phyloP scores from a whole-genome alignment of 2,888 invertebrate genomes.

The Polydrusus pterygomalis region DNA sequence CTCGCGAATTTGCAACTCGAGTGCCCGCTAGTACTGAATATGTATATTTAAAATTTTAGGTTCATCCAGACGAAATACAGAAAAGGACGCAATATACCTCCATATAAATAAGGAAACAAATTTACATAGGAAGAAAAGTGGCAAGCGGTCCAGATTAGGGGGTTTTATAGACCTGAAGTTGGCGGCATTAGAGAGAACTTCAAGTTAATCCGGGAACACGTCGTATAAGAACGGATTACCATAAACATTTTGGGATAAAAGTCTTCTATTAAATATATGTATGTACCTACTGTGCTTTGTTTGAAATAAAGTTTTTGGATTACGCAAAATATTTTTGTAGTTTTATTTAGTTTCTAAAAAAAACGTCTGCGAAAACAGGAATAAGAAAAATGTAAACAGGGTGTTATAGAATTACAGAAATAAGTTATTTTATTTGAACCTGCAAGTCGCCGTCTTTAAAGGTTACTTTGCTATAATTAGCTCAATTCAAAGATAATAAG shows the following conservation, averaged over 20 bases:
- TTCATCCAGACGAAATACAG: neutral
- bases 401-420: no score
- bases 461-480: no score
- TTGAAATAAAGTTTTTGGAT: no score
- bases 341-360: slow-evolving; percentile 1
- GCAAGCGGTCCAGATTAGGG: slow-evolving; percentile 49
- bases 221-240: slow-evolving; percentile 68
- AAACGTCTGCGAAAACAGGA: no score
- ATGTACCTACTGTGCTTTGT: neutral
- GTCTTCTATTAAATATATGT: slow-evolving; percentile 6
- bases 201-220: slow-evolving; percentile 63
- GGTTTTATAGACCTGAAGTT: slow-evolving; percentile 67
- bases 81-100: neutral
- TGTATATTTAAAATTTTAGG: neutral
- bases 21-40: no score
- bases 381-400: no score
- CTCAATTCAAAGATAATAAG: no score
- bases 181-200: slow-evolving; percentile 66
- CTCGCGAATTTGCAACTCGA: no score
- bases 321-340: neutral
- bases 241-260: slow-evolving; percentile 61
- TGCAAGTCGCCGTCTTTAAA: no score
- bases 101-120: slow-evolving; percentile 37
- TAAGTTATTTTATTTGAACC: no score
- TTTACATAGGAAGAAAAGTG: slow-evolving; percentile 48